Conservation (phyloP, 2,888 invertebrate genomes). For the Thecocarcelia acutangulata region DNA sequence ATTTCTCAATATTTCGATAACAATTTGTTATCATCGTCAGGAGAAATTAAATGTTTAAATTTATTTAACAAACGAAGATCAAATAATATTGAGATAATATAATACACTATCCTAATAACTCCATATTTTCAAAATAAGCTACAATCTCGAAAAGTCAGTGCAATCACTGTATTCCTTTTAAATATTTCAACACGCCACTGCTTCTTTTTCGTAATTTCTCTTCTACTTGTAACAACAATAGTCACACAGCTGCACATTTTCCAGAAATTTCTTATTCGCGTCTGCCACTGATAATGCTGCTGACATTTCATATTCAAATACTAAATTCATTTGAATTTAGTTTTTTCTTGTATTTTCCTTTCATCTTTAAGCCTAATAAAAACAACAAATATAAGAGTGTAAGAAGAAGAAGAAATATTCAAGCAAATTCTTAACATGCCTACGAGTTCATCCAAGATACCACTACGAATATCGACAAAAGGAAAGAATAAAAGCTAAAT, state of each 20-base stretch:
- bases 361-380: constrained; percentile 39
- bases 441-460: constrained; percentile 44
- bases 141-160: no score
- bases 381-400: neutral
- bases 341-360: neutral
- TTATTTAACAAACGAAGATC: no score
- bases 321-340: constrained; percentile 67
- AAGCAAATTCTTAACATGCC: constrained; percentile 38
- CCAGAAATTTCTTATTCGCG: constrained; percentile 52
- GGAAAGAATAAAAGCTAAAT: constrained; percentile 1
- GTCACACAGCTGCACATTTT: constrained; percentile 35
- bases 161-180: neutral
- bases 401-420: constrained; percentile 27
- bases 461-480: constrained; percentile 2
- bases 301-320: constrained; percentile 79
- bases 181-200: constrained; percentile 7
- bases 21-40: no score
- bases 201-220: neutral
- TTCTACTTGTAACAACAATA: constrained; percentile 20
- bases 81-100: no score
- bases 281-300: constrained; percentile 73
- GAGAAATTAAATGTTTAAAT: no score
- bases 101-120: no score
- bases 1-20: no score
- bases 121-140: no score